Evolutionary conservation across 2,113 vertebrate species (phyloP).

Genomic region (Apistogramma diplotaenia): DNA sequence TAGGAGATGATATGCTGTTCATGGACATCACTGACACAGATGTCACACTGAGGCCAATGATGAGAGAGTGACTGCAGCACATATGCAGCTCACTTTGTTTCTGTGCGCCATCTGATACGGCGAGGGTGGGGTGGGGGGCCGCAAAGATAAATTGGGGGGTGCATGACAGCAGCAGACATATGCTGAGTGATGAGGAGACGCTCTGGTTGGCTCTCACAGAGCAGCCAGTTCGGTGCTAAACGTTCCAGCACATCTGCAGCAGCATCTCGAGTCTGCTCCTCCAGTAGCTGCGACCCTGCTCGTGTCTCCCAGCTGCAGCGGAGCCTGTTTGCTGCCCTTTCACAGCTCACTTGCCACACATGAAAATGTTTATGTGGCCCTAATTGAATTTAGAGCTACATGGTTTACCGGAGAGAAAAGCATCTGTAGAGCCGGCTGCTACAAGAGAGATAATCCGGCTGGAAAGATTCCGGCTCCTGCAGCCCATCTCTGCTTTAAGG

Average conservation of each 20-base stretch:
- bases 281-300: neutral
- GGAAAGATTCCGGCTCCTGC: conserved; percentile 20
- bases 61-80: neutral
- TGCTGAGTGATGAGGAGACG: conserved; percentile 4
- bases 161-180: conserved; percentile 21
- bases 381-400: conserved; percentile 68
- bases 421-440: conserved; percentile 49
- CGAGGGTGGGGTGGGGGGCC: neutral
- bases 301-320: conserved; percentile 27
- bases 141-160: neutral
- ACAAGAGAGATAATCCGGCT: conserved; percentile 48
- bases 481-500: conserved; percentile 24
- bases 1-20: neutral
- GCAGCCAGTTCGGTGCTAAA: conserved; percentile 23
- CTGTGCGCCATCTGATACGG: neutral
- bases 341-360: conserved; percentile 65
- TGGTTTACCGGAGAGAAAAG: conserved; percentile 58
- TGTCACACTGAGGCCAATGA: neutral
- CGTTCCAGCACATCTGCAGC: conserved; percentile 35
- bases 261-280: conserved; percentile 30
- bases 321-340: conserved; percentile 48
- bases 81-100: neutral
- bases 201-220: conserved; percentile 9
- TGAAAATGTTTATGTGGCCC: conserved; percentile 62
- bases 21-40: neutral